Conservation (phyloP, 2,113 vertebrate genomes). For the Monarcha castaneiventris region DNA sequence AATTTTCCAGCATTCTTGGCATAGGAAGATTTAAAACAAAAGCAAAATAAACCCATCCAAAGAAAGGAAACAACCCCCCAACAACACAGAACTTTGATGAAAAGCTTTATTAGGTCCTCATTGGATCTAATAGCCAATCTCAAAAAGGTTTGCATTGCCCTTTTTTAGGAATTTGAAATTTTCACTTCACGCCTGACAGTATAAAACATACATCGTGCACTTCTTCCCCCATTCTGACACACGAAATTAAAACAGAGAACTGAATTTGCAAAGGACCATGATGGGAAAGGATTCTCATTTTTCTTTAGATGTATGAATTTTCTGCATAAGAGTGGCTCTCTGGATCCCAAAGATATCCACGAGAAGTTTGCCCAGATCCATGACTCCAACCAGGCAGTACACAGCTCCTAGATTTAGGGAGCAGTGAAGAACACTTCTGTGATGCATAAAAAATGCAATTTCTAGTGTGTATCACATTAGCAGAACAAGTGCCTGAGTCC, state of each 20-base stretch:
- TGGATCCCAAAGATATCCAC: not conserved
- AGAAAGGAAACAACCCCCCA: not conserved
- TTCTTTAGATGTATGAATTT: not conserved
- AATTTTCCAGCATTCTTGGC: not conserved
- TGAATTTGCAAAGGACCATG: not conserved
- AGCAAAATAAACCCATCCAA: fast-evolving
- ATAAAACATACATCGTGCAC: not conserved
- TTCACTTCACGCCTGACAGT: not conserved
- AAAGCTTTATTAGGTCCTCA: not conserved
- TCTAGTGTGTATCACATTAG: not conserved
- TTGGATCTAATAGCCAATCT: not conserved
- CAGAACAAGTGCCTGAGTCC: not conserved
- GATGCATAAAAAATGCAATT: not conserved
- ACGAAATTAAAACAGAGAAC: not conserved
- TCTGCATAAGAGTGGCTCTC: fast-evolving
- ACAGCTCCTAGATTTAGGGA: not conserved
- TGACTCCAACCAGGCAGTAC: not conserved
- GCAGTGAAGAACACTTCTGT: not conserved
- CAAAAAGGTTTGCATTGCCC: not conserved
- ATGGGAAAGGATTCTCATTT: not conserved
- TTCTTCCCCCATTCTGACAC: not conserved
- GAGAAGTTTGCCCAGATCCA: fast-evolving
- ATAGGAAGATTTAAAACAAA: not conserved
- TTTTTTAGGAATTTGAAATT: not conserved
- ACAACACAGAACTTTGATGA: not conserved